These are phyloP conservation scores for Dicroscelio sp. DNA, from an alignment of 2,888 invertebrate genomes.

Conservation along the genomic window DNA sequence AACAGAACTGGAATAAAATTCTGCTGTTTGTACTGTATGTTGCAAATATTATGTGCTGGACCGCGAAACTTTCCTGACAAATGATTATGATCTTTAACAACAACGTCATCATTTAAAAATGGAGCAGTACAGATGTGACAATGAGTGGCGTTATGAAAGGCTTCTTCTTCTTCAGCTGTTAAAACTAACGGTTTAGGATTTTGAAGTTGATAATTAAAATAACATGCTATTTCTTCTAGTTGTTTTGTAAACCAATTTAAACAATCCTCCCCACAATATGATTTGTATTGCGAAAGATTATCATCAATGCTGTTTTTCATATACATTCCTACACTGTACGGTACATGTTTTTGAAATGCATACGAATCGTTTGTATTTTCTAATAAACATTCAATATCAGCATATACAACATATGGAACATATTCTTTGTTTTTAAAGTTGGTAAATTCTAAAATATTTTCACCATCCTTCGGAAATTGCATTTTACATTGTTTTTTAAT, in stretches of 20 bases:
- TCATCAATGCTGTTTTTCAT: not conserved
- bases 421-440: constrained; percentile 28
- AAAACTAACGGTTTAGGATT: not conserved
- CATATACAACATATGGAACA: constrained; percentile 42
- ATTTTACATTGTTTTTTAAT: constrained; percentile 14
- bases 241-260: not conserved
- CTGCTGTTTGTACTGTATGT: not conserved
- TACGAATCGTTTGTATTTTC: not conserved
- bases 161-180: not conserved
- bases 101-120: not conserved
- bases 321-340: not conserved
- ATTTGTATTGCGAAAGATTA: not conserved
- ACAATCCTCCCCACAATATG: not conserved
- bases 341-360: not conserved
- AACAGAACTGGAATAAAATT: constrained; percentile 2
- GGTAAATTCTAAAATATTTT: constrained; percentile 40
- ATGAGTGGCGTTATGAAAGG: not conserved
- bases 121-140: constrained; percentile 8
- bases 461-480: not conserved
- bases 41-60: not conserved
- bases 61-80: not conserved
- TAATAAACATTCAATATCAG: constrained; percentile 44
- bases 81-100: not conserved
- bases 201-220: not conserved
- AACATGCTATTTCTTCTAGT: not conserved